These are phyloP conservation scores for Melanchra persicariae DNA, from an alignment of 2,888 invertebrate species.

Conservation along the genomic window DNA sequence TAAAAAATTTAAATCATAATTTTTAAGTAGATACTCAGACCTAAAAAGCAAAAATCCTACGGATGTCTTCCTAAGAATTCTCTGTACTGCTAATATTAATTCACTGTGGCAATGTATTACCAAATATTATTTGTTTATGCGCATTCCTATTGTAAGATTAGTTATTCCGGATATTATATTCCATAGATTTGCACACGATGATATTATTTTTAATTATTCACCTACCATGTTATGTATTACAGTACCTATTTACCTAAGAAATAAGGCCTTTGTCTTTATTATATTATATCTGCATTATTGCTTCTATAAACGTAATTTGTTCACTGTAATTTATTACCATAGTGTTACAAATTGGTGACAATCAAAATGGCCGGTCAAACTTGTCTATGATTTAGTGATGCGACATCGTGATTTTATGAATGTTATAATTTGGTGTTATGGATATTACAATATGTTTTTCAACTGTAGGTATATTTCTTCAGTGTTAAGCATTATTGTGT, in stretches of 20 bases:
- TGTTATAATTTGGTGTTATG: not conserved
- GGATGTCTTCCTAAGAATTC: slow-evolving; percentile 3
- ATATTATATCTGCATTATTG: slow-evolving; percentile 8
- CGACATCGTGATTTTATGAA: not conserved
- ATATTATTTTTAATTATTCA: slow-evolving; percentile 38
- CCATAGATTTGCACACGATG: slow-evolving; percentile 49
- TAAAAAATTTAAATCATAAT: too few species aligned
- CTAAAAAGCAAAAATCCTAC: not conserved
- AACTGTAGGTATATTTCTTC: not conserved
- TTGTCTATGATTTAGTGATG: not conserved
- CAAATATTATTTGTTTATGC: slow-evolving; percentile 57
- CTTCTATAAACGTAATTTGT: slow-evolving; percentile 20
- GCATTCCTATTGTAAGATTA: slow-evolving; percentile 53
- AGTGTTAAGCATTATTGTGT: not conserved
- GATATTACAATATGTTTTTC: not conserved
- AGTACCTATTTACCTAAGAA: slow-evolving; percentile 28
- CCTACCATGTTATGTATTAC: slow-evolving; percentile 6
- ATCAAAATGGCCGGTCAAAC: not conserved
- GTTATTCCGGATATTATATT: slow-evolving; percentile 39
- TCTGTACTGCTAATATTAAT: slow-evolving; percentile 10
- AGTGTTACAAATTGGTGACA: not conserved
- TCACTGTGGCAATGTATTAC: slow-evolving; percentile 52
- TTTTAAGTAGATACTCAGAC: too few species aligned
- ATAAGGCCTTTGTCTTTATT: slow-evolving; percentile 28
- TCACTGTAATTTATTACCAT: slow-evolving; percentile 35